These are phyloP conservation scores for Tiphia femorata DNA, from an alignment of 2,888 invertebrate genomes.

Conservation along the genomic window DNA sequence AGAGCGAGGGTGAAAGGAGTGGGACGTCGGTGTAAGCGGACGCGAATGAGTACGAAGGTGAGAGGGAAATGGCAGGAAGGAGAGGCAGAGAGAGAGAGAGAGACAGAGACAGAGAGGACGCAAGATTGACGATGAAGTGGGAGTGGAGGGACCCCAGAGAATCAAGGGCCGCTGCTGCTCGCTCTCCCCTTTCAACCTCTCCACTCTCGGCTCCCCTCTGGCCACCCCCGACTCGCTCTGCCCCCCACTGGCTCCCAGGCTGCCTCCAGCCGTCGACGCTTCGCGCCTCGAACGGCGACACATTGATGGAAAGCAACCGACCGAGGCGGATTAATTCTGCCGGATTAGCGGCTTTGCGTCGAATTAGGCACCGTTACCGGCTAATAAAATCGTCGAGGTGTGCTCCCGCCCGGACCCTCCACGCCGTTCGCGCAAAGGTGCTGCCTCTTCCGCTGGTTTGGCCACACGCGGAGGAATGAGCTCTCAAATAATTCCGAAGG, in stretches of 20 bases:
- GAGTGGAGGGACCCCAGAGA: no score
- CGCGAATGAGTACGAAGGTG: neutral
- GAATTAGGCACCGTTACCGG: conserved; percentile 50
- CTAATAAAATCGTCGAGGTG: conserved; percentile 47
- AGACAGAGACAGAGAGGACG: conserved; percentile 26
- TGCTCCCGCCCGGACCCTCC: conserved; percentile 15
- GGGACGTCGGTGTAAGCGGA: neutral
- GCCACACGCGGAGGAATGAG: neutral
- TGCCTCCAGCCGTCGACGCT: conserved; percentile 13
- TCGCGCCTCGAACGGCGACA: conserved; percentile 51
- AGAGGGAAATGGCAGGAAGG: neutral
- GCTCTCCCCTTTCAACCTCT: conserved; percentile 27
- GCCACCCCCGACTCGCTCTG: conserved; percentile 13
- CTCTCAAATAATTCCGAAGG: no score
- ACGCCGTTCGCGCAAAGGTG: no score
- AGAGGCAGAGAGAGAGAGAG: conserved; percentile 1
- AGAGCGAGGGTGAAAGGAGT: neutral
- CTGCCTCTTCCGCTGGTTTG: neutral
- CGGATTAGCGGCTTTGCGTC: conserved; percentile 66
- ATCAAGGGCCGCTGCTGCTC: conserved; percentile 41
- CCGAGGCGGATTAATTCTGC: conserved; percentile 66
- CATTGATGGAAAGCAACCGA: conserved; percentile 66
- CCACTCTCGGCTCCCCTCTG: neutral
- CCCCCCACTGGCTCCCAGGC: neutral
- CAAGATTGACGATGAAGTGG: conserved; percentile 37